Evolutionary conservation across 2,888 invertebrate species (phyloP).

Genomic region (Hypomecis punctinalis): DNA sequence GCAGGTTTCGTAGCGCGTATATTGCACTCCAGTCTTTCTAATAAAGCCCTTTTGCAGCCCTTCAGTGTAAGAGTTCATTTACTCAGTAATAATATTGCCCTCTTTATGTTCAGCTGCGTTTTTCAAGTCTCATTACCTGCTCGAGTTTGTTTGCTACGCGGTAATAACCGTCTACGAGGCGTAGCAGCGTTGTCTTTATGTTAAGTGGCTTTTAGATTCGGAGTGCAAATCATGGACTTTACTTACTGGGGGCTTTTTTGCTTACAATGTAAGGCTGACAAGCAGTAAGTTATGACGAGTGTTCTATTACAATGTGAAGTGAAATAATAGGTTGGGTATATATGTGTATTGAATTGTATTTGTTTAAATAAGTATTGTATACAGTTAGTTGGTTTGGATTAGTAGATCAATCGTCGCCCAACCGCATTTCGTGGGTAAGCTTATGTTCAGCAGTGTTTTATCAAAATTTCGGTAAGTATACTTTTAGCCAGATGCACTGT

Average conservation of each 20-base stretch:
- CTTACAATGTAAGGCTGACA: neutral
- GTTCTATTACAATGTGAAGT: too few relatives aligned
- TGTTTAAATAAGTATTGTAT: too few relatives aligned
- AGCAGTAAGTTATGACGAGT: too few relatives aligned
- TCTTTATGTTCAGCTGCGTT: slow-evolving; percentile 52
- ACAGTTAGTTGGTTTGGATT: too few relatives aligned
- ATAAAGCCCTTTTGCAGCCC: slow-evolving; percentile 55
- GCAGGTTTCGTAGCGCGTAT: slow-evolving; percentile 20
- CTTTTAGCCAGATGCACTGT: too few relatives aligned
- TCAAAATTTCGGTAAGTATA: too few relatives aligned
- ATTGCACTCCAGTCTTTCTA: slow-evolving; percentile 40
- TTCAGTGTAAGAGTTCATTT: slow-evolving; percentile 57
- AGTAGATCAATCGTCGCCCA: too few relatives aligned
- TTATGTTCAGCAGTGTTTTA: too few relatives aligned
- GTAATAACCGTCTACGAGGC: slow-evolving; percentile 42
- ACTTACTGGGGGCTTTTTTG: slow-evolving; percentile 5
- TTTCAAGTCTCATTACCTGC: slow-evolving; percentile 52
- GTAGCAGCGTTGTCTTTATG: slow-evolving; percentile 30
- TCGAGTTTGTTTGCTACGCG: slow-evolving; percentile 44
- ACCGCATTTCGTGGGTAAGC: too few relatives aligned
- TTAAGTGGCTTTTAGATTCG: slow-evolving; percentile 20
- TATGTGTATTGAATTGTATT: too few relatives aligned
- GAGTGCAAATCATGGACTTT: slow-evolving; percentile 13
- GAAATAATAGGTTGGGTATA: too few relatives aligned
- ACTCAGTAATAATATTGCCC: slow-evolving; percentile 55